phyloP scores from a whole-genome alignment of 2,888 invertebrate species.

The Campoplex capitator region DNA sequence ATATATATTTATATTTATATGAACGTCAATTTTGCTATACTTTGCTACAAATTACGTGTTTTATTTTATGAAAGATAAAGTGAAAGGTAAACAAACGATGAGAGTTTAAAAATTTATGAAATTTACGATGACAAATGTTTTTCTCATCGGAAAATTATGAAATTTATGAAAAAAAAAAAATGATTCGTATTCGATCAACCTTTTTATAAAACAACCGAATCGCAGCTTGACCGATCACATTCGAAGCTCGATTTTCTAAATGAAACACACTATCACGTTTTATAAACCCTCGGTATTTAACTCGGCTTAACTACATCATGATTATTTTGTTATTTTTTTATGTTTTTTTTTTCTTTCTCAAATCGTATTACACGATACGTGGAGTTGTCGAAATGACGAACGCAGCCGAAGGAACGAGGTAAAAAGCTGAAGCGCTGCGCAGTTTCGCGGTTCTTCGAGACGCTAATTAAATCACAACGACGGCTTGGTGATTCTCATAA shows the following conservation, averaged over 20 bases:
- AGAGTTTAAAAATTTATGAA: neutral
- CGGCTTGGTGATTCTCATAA: slow-evolving; percentile 29
- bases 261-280: neutral
- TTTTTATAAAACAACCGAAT: neutral
- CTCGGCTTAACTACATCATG: neutral
- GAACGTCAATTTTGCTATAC: slow-evolving; percentile 7
- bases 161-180: neutral
- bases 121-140: neutral
- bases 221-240: neutral
- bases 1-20: slow-evolving; percentile 8
- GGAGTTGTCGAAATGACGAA: slow-evolving; percentile 14
- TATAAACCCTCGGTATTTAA: neutral
- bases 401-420: neutral
- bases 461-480: slow-evolving; percentile 63
- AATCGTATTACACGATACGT: neutral
- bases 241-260: neutral
- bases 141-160: too few relatives aligned
- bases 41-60: neutral
- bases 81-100: slow-evolving; percentile 1
- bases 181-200: neutral
- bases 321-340: slow-evolving; percentile 2
- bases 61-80: neutral
- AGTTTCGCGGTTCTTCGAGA: slow-evolving; percentile 58
- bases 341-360: too few relatives aligned
- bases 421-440: slow-evolving; percentile 19